phyloP scores from a whole-genome alignment of 2,797 vertebrate species.

The Lepus townsendii region DNA sequence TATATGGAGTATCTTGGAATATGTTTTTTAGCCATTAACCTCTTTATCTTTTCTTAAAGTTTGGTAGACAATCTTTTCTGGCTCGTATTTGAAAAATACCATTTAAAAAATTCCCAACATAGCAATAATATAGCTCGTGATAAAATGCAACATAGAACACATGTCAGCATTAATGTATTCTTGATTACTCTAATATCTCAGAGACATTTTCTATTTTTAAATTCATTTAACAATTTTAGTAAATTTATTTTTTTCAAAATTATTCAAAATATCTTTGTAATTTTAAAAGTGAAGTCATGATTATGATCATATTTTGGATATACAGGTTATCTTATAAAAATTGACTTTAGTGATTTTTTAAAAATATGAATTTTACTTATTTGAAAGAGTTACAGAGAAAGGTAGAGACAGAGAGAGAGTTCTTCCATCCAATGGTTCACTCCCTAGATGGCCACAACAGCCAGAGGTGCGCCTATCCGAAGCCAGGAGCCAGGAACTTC shows the following conservation, averaged over 20 bases:
- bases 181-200: neutral
- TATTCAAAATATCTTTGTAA: neutral
- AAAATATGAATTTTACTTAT: too few relatives aligned
- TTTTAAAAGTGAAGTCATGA: neutral
- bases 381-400: too few relatives aligned
- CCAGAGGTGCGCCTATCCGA: too few relatives aligned
- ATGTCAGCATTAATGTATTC: neutral
- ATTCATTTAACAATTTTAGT: neutral
- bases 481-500: too few relatives aligned
- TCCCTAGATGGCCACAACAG: too few relatives aligned
- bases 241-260: neutral
- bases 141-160: neutral
- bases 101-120: neutral
- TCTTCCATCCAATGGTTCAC: too few relatives aligned
- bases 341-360: neutral
- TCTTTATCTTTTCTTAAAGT: conserved; percentile 1
- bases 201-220: neutral
- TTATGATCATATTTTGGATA: neutral
- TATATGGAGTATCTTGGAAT: neutral
- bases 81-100: neutral
- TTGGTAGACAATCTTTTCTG: neutral
- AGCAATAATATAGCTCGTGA: neutral
- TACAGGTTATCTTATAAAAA: neutral
- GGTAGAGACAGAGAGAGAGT: too few relatives aligned
- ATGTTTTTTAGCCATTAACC: neutral